Percentiles rank a stretch among this genome's conserved stretches.
Evolutionary conservation across 2,113 vertebrate species (phyloP).

Genomic region (Ginglymostoma cirratum): DNA sequence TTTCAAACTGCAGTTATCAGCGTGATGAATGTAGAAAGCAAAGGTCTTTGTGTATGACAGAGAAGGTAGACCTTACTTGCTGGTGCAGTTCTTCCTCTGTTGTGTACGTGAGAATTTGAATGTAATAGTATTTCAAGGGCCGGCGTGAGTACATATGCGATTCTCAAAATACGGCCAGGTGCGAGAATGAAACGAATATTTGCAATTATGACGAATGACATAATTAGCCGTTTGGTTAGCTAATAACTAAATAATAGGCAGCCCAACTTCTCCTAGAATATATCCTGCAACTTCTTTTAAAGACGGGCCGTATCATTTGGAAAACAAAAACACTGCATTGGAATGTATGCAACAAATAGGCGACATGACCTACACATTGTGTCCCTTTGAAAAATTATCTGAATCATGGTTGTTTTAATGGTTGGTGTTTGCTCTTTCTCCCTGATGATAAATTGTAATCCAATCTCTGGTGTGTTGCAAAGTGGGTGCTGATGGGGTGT

Average conservation of each 20-base stretch:
- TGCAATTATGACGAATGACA: background rate
- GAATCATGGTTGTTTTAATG: background rate
- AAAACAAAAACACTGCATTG: background rate
- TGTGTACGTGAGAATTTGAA: background rate
- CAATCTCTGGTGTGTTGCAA: background rate
- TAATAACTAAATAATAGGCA: background rate
- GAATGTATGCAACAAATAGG: background rate
- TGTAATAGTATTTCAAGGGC: background rate
- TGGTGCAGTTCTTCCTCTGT: background rate
- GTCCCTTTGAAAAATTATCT: background rate
- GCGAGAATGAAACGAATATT: background rate
- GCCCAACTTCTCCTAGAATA: background rate
- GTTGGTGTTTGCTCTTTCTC: background rate
- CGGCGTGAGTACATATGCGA: background rate
- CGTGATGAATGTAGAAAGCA: background rate
- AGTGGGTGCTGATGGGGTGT: constrained; percentile 7
- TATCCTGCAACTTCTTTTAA: background rate
- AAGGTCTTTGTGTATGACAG: background rate
- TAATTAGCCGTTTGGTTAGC: background rate
- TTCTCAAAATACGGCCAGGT: background rate
- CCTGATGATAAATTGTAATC: background rate
- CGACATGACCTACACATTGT: background rate
- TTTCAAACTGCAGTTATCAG: background rate
- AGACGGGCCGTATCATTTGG: background rate
- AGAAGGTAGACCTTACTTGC: background rate